A percentile compares a stretch with the other conserved stretches of the same genome.
Conservation (phyloP, 2,888 invertebrate species). For the Pyrocoelia pectoralis region DNA sequence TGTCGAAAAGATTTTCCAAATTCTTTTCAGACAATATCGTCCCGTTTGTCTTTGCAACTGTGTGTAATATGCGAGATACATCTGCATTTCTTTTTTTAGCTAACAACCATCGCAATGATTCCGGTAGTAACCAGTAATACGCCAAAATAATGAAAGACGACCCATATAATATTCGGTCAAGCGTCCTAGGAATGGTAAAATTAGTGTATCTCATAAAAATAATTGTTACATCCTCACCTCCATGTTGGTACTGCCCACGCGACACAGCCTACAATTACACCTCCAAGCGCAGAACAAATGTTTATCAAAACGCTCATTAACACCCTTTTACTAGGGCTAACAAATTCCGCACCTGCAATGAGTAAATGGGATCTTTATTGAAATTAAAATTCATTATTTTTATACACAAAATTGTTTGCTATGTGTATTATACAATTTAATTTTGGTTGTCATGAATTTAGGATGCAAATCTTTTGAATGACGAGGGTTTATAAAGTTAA, state of each 20-base stretch:
- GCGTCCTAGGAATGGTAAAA: conserved; percentile 43
- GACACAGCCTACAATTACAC: conserved; percentile 70
- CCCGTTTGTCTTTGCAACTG: conserved; percentile 66
- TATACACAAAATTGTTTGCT: too few relatives aligned
- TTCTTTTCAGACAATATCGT: conserved; percentile 50
- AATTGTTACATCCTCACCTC: conserved; percentile 62
- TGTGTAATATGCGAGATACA: background rate
- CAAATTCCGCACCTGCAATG: conserved; percentile 74
- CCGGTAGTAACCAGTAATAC: conserved; percentile 74
- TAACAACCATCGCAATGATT: conserved; percentile 80
- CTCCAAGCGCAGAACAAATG: conserved; percentile 75
- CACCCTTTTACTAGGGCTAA: conserved; percentile 76
- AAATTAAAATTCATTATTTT: too few relatives aligned
- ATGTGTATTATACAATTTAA: too few relatives aligned
- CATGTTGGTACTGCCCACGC: conserved; percentile 75
- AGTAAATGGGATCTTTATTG: too few relatives aligned
- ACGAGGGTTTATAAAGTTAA: too few relatives aligned
- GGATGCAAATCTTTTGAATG: too few relatives aligned
- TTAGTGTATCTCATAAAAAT: too few relatives aligned
- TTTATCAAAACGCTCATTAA: conserved; percentile 75
- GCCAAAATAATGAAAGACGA: conserved; percentile 73
- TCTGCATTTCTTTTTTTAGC: conserved; percentile 66
- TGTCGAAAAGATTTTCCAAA: conserved; percentile 47
- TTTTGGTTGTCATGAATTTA: too few relatives aligned
- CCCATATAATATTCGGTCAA: conserved; percentile 64